Percentiles rank a stretch among this genome's conserved stretches.
These are phyloP conservation scores for Oryctolagus cuniculus DNA, from an alignment of 2,113 vertebrate genomes.

Conservation along the genomic window DNA sequence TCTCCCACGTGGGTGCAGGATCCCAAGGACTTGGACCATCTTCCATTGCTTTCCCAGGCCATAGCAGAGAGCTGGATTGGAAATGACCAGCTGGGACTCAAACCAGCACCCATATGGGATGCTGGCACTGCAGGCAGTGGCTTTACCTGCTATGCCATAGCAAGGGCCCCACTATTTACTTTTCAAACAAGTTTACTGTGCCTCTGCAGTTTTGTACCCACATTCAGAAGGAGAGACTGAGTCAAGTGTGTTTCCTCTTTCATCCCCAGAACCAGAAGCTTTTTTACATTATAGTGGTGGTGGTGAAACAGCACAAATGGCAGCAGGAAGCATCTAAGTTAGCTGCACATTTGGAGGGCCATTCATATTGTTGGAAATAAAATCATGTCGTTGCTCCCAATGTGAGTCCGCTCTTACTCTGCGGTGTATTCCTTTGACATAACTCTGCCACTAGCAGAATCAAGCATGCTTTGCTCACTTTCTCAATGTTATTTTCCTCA, in stretches of 20 bases:
- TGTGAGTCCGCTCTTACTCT: not conserved
- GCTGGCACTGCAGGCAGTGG: no score
- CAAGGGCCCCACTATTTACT: no score
- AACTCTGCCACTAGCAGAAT: not conserved
- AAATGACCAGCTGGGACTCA: no score
- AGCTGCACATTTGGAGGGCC: not conserved
- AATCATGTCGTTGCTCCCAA: not conserved
- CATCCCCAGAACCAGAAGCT: not conserved
- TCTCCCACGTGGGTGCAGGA: no score
- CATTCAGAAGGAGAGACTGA: not conserved
- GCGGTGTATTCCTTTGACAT: not conserved
- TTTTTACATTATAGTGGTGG: not conserved
- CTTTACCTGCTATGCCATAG: no score
- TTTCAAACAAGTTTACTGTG: not conserved
- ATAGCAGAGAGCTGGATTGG: no score
- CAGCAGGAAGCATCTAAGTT: not conserved
- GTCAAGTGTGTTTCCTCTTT: not conserved
- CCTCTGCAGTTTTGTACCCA: not conserved
- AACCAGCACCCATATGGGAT: no score
- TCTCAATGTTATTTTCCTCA: not conserved
- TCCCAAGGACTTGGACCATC: no score
- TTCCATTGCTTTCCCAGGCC: no score
- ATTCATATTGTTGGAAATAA: not conserved
- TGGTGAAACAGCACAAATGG: not conserved
- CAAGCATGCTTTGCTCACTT: not conserved